phyloP scores from a whole-genome alignment of 1,140 invertebrate species.

The Drosophila asahinai region DNA sequence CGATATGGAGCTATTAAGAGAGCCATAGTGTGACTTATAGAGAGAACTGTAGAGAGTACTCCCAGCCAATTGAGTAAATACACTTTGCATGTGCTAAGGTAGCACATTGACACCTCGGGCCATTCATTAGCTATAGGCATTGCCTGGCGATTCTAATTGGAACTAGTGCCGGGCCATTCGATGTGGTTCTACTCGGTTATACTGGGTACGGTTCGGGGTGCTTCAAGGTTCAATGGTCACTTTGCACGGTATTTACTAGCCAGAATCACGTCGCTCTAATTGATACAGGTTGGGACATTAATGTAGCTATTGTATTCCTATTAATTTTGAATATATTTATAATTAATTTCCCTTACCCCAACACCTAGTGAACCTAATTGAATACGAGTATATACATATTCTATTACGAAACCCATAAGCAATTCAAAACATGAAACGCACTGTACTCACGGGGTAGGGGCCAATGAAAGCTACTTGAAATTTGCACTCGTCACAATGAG shows the following conservation, averaged over 20 bases:
- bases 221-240: constrained; percentile 58
- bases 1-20: no score
- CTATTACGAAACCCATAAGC: neutral
- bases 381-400: neutral
- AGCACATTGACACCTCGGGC: constrained; percentile 30
- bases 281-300: constrained; percentile 13
- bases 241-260: constrained; percentile 37
- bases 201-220: neutral
- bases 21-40: no score
- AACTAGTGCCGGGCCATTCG: constrained; percentile 49
- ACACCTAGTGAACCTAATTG: constrained; percentile 1
- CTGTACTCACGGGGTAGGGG: neutral
- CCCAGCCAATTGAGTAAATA: neutral
- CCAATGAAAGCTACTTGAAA: constrained; percentile 20
- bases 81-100: neutral
- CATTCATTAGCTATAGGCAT: constrained; percentile 53
- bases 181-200: constrained; percentile 19
- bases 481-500: constrained; percentile 9
- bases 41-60: no score
- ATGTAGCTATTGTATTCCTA: neutral
- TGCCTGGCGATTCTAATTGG: constrained; percentile 45
- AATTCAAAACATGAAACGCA: constrained; percentile 2
- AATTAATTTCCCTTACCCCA: neutral
- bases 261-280: constrained; percentile 39
- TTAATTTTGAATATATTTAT: neutral